Conservation (phyloP, 2,797 vertebrate species). For the Chanos chanos region DNA sequence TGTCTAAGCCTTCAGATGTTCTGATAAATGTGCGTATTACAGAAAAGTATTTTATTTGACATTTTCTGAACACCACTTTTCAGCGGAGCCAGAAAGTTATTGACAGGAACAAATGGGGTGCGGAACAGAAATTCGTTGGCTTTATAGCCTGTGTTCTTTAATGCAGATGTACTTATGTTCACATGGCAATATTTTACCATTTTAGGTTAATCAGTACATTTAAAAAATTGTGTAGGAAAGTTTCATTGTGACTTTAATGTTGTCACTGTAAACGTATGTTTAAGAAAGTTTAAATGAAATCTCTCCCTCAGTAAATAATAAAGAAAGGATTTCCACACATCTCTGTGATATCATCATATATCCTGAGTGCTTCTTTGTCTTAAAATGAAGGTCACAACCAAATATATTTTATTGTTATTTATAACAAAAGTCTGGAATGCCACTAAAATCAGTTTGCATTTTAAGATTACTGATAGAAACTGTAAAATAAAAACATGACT, state of each 20-base stretch:
- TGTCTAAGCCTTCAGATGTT: not conserved
- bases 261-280: not conserved
- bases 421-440: conserved; percentile 39
- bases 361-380: conserved; percentile 34
- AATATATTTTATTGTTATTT: conserved; percentile 42
- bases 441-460: conserved; percentile 29
- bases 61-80: conserved; percentile 8
- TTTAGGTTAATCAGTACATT: no score
- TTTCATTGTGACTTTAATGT: no score
- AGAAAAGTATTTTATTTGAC: conserved; percentile 3
- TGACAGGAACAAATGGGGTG: not conserved
- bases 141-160: no score
- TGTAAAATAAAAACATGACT: not conserved
- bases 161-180: no score
- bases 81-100: not conserved
- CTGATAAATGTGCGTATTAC: not conserved
- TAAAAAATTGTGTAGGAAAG: no score
- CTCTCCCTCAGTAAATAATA: conserved; percentile 19
- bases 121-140: no score
- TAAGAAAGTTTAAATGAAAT: conserved; percentile 10
- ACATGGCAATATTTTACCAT: no score
- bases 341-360: conserved; percentile 30
- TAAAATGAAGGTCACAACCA: no score
- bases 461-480: conserved; percentile 46
- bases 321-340: conserved; percentile 24